Percentiles rank a stretch among this genome's conserved stretches.
phyloP scores from a whole-genome alignment of 2,113 vertebrate genomes.

The Sitta europaea region DNA sequence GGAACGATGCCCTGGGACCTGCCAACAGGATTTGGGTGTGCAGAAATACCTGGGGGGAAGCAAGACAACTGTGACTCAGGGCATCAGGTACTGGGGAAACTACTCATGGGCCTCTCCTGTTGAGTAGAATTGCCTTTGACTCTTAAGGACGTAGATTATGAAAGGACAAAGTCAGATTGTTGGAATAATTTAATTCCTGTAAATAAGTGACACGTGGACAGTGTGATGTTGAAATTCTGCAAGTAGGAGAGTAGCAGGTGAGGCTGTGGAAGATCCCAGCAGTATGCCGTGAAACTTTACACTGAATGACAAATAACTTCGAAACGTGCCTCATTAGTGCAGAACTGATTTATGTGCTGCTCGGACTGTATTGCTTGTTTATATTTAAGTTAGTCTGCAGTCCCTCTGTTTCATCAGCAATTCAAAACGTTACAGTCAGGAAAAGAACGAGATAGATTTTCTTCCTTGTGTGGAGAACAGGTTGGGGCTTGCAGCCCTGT shows the following conservation, averaged over 20 bases:
- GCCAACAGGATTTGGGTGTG: not conserved
- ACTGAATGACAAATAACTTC: not conserved
- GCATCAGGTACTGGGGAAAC: not conserved
- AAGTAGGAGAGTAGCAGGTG: not conserved
- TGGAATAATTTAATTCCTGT: not conserved
- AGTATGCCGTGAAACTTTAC: not conserved
- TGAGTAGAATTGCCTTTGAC: not conserved
- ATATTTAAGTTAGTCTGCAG: not conserved
- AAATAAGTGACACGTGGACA: rapidly evolving
- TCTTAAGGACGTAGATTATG: not conserved
- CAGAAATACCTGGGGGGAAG: not conserved
- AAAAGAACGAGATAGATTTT: not conserved
- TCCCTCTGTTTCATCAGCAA: not conserved
- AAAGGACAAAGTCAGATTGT: not conserved
- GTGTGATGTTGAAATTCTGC: not conserved
- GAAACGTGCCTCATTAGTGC: not conserved
- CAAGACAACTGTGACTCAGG: not conserved
- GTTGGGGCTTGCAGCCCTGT: not conserved
- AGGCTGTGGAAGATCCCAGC: not conserved
- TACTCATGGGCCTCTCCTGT: not conserved
- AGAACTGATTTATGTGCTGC: not conserved
- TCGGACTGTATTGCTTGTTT: not conserved
- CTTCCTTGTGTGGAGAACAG: not conserved
- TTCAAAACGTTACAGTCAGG: not conserved
- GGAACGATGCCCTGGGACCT: not conserved